Evolutionary conservation across 2,797 vertebrate species (phyloP).

Genomic region (Muscicapa striata): DNA sequence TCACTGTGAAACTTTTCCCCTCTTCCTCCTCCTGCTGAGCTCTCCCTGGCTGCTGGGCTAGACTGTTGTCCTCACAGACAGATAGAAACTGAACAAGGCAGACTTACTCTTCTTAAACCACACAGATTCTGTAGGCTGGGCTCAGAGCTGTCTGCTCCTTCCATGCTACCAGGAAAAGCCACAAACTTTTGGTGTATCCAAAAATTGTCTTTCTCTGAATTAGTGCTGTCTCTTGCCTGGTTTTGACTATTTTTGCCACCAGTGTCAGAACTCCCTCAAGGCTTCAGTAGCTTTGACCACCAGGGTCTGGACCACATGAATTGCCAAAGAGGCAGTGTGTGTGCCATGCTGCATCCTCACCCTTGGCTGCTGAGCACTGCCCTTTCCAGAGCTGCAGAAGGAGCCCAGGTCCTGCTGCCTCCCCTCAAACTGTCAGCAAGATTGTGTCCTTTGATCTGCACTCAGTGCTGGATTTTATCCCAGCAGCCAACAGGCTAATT

Average conservation of each 20-base stretch:
- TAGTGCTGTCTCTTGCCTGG: not conserved
- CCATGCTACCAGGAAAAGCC: not conserved
- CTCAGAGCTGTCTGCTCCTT: not conserved
- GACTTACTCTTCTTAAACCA: not conserved
- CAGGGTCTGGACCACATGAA: not conserved
- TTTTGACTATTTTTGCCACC: not conserved
- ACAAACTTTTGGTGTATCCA: not conserved
- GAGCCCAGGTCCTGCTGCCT: not conserved
- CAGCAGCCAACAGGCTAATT: slow-evolving; percentile 65
- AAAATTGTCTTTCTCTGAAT: not conserved
- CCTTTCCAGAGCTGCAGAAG: slow-evolving; percentile 1
- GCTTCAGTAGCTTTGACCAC: not conserved
- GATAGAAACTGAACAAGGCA: not conserved
- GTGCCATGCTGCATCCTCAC: not conserved
- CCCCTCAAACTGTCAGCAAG: not conserved
- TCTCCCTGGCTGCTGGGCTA: not conserved
- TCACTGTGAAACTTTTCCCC: not conserved
- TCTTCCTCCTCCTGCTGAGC: not conserved
- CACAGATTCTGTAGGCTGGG: not conserved
- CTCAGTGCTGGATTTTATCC: slow-evolving; percentile 45
- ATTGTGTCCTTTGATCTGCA: slow-evolving; percentile 38
- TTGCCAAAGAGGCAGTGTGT: fast-evolving
- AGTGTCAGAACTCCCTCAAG: not conserved
- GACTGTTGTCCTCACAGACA: not conserved
- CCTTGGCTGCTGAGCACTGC: not conserved